Evolutionary conservation across 2,113 vertebrate genomes (phyloP).

Genomic region (Symphodus melops): DNA sequence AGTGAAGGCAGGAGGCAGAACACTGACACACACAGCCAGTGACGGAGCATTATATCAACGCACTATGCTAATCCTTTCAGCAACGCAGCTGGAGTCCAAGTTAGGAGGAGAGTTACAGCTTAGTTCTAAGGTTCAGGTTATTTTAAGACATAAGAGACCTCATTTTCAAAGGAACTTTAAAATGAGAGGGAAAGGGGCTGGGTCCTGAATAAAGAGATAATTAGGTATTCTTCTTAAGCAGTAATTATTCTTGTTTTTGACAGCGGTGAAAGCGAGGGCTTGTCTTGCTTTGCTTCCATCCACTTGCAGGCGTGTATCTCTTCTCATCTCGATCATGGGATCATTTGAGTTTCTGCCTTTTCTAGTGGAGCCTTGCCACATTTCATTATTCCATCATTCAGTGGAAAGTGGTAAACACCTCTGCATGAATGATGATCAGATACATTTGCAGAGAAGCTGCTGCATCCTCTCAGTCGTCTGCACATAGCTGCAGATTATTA

Average conservation of each 20-base stretch:
- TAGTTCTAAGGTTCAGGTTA: slow-evolving; percentile 62
- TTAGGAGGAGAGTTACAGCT: slow-evolving; percentile 37
- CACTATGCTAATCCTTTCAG: slow-evolving; percentile 59
- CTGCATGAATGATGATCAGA: slow-evolving; percentile 48
- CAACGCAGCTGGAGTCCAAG: slow-evolving; percentile 60
- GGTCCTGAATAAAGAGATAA: slow-evolving; percentile 56
- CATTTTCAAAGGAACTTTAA: slow-evolving; percentile 61
- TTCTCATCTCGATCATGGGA: slow-evolving; percentile 23
- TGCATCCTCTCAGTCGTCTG: slow-evolving; percentile 17
- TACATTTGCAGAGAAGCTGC: slow-evolving; percentile 13
- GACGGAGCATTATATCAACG: slow-evolving; percentile 50
- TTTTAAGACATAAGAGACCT: slow-evolving; percentile 67
- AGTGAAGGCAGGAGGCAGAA: slow-evolving; percentile 38
- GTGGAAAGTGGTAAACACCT: slow-evolving; percentile 35
- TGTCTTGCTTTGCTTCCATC: slow-evolving; percentile 42
- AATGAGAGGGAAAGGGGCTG: slow-evolving; percentile 46
- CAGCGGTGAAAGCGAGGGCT: slow-evolving; percentile 40
- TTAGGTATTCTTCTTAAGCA: slow-evolving; percentile 58
- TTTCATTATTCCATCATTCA: slow-evolving; percentile 41
- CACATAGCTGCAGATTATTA: slow-evolving; percentile 21
- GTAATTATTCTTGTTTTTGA: slow-evolving; percentile 65
- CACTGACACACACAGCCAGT: slow-evolving; percentile 20
- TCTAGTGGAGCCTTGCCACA: slow-evolving; percentile 11
- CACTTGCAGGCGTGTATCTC: slow-evolving; percentile 21
- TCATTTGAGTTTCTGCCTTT: slow-evolving; percentile 15